Base-by-base conservation (phyloP, 2,797 vertebrate species). In the Eospalax fontanierii region DNA sequence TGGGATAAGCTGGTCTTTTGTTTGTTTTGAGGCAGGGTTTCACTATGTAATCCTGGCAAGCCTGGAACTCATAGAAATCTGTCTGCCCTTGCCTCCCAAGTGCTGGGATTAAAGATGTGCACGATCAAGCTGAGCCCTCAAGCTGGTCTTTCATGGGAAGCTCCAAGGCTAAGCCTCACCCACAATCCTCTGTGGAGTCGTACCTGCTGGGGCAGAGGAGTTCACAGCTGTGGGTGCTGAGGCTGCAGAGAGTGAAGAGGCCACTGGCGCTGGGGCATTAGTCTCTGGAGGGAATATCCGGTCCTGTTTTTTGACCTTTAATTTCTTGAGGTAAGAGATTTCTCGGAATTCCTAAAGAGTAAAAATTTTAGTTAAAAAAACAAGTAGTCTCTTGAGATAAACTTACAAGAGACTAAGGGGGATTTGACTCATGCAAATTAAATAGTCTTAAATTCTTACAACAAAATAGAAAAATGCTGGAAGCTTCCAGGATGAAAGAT, bases 291-390 rank as follows among this genome's bases (percentile, higher is more conserved):
- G 98, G 91, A 99, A 99, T 33, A 99, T n/a, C 6, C 99, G 98
- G 96, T 99, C 98, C 96, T 99, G 99, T 4, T 98, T 98, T 98
- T 99, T 99, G 96, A 99, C 99, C 97, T 99, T 99, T 96, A 99
- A 99, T 97, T 99, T 99, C 98, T 99, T 99, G 92, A 99, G 97
- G 97, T 99, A 99, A 35, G 99, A 96, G 95, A 99, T 98, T 97
- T 99, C 99, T 10, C 99, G 98, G 95, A 99, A 99, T 97, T 99
- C 99, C 99, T 99, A 87, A 65, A 93, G 8, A 61, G 96, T 14
- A 33, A 4, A 94, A 95, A 14, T 54, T 78, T 71, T 80, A 90
- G n/a, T 6, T 90, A 68, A 95, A 93, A 79, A 90, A 93, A 82
- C 24, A 6, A 57, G 30, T 19, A 82, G 4, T 63, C 19, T 38